Evolutionary conservation across 2,113 vertebrate genomes (phyloP), one percentile per base, ranked within the genome.

Genomic region (Phrynocephalus versicolor): DNA sequence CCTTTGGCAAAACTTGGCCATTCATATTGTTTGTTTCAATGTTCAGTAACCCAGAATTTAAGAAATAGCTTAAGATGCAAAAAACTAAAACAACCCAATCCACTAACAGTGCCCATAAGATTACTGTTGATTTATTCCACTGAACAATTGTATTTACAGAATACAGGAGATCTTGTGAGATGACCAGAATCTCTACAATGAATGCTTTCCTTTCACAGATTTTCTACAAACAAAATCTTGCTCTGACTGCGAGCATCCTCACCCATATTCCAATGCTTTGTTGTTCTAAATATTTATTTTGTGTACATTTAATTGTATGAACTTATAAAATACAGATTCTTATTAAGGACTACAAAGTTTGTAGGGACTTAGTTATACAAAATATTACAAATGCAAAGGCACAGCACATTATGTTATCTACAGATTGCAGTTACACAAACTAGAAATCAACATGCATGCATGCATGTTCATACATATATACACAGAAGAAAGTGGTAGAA

Each of bases 21-120:
- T 90, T 93, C 81, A 71, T 86, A 45, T 57, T 8, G 73, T 87
- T 93, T 94, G 23, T 91, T 92, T 57, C 30, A 88, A 79, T 33
- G 84, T 90, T 81, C 72, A 87, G 41, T 86, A n/a, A 33, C 27
- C 93, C 88, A 94, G 41, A 85, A 90, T 60, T 87, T 86, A 57
- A 85, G 88, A 85, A 90, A 90, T 51, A 72, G 0, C 76, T 91
- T 58, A 90, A 81, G 76, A 87, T 90, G 62, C 8, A 51, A 92
- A 88, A 90, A 37, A 1, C 1, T 1, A 57, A 79, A 91, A 89
- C 85, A 89, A 58, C 27, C 6, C 78, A 4, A 58, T 37, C 6
- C 78, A 4, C 0, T 37, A 30, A 33, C 3, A 16, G 67, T 57
- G 90, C 55, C 21, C 78, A 3, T 35, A 6, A 21, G 69, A 82